Evolutionary conservation across 2,113 vertebrate species (phyloP).

Genomic region (Candoia aspera): DNA sequence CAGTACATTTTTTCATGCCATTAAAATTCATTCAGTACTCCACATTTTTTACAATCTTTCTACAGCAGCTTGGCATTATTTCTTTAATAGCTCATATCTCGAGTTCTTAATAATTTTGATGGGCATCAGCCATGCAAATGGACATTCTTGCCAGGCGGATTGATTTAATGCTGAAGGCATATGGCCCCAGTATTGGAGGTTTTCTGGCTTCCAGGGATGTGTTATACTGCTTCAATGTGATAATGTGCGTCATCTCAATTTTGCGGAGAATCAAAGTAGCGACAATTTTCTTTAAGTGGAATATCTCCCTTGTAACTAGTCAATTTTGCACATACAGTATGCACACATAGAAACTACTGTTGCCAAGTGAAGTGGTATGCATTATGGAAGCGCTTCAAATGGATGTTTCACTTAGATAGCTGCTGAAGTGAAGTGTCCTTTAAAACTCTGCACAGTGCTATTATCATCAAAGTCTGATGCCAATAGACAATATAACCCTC

Average conservation of each 20-base stretch:
- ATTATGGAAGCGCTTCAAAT: not conserved
- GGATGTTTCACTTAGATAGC: not conserved
- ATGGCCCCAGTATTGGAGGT: not conserved
- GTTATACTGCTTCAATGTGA: not conserved
- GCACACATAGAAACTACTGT: not conserved
- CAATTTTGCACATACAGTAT: not conserved
- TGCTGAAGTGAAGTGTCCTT: not conserved
- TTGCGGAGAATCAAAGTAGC: not conserved
- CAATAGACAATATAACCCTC: not conserved
- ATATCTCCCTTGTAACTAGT: not conserved
- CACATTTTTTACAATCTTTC: not conserved
- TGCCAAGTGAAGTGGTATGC: not conserved
- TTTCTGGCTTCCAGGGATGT: not conserved
- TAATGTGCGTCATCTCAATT: not conserved
- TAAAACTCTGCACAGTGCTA: not conserved
- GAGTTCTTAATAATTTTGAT: not conserved
- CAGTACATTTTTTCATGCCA: not conserved
- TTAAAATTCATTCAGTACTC: not conserved
- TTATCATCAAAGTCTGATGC: not conserved
- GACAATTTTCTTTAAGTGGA: not conserved
- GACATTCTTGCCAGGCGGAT: not conserved
- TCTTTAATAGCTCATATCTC: not conserved
- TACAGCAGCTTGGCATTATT: not conserved
- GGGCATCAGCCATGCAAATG: not conserved
- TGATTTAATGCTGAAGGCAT: not conserved